Conservation (phyloP, 2,797 vertebrate species). For the Halcyon smyrnensis region DNA sequence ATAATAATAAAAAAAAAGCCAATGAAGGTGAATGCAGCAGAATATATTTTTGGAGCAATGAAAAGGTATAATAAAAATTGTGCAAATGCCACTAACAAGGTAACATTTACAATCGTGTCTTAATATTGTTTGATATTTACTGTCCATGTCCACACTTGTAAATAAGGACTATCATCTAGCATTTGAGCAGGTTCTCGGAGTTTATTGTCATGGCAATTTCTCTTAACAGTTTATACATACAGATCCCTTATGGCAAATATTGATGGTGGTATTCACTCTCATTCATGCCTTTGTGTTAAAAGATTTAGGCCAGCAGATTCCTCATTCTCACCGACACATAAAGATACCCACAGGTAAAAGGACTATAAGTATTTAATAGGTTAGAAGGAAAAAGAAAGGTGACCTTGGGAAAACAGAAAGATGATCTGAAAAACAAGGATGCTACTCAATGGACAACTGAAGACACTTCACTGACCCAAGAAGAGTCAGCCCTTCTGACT, state of each 20-base stretch:
- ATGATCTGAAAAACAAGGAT: neutral
- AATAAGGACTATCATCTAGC: conserved; percentile 34
- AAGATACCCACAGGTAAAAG: neutral
- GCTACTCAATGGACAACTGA: neutral
- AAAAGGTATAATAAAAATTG: conserved; percentile 54
- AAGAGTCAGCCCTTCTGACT: neutral
- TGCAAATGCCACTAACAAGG: conserved; percentile 62
- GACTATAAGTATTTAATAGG: neutral
- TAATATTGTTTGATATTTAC: conserved; percentile 55
- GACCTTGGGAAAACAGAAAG: neutral
- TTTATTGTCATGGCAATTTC: neutral
- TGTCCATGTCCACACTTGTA: neutral
- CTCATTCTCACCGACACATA: neutral
- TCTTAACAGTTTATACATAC: neutral
- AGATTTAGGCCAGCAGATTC: neutral
- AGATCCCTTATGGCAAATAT: conserved; percentile 8
- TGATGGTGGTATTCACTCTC: neutral
- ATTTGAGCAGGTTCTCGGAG: conserved; percentile 10
- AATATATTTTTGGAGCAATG: neutral
- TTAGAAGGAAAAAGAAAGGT: neutral
- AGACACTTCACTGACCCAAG: neutral
- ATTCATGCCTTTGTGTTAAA: neutral
- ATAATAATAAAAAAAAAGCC: neutral
- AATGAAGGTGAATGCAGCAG: neutral
- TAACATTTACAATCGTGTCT: conserved; percentile 42